Conservation (phyloP, 1,140 invertebrate species). For the Diorhabda sublineata region DNA sequence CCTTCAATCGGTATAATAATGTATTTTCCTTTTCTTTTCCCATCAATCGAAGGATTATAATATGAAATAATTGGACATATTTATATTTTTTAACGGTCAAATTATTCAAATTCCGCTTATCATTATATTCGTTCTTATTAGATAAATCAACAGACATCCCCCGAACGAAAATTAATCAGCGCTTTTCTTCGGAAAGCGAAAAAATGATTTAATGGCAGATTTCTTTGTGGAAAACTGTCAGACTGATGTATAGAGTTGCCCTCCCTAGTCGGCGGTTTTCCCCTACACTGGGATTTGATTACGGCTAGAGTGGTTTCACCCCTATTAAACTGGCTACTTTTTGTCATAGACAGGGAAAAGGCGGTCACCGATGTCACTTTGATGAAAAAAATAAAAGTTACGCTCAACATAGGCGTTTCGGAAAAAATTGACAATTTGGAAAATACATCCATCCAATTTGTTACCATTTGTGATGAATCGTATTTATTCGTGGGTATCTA, state of each 20-base stretch:
- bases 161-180: slow-evolving; percentile 14
- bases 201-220: slow-evolving; percentile 20
- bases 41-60: no score
- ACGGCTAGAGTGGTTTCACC: slow-evolving; percentile 48
- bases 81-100: no score
- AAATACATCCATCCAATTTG: neutral
- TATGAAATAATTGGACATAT: no score
- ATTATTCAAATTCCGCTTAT: no score
- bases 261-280: slow-evolving; percentile 8
- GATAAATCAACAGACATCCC: neutral
- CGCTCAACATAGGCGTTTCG: slow-evolving; percentile 18
- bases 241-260: slow-evolving; percentile 30
- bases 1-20: no score
- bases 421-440: neutral
- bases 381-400: slow-evolving; percentile 35
- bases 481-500: no score
- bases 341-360: slow-evolving; percentile 44
- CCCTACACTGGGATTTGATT: slow-evolving; percentile 45
- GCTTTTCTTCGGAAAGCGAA: slow-evolving; percentile 10
- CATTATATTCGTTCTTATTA: neutral
- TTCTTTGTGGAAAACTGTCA: slow-evolving; percentile 36
- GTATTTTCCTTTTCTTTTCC: no score
- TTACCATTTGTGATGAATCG: no score
- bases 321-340: slow-evolving; percentile 47
- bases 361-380: slow-evolving; percentile 40